Evolutionary conservation across 2,888 invertebrate genomes (phyloP).

Genomic region (Melangyna quadrimaculata): DNA sequence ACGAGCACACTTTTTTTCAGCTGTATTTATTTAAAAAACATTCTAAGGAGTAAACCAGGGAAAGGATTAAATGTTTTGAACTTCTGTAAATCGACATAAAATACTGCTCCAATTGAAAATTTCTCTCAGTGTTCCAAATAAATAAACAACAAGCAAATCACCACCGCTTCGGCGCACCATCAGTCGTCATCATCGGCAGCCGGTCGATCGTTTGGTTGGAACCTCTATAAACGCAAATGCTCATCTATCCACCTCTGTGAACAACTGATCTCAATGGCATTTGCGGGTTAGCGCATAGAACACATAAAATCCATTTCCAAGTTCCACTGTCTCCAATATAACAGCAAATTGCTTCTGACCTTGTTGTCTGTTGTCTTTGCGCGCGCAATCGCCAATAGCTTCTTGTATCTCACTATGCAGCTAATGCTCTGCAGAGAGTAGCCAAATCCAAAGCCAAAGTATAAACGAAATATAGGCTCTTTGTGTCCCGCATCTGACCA

Average conservation of each 20-base stretch:
- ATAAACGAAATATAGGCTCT: neutral
- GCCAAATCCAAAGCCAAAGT: neutral
- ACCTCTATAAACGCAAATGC: constrained; percentile 8
- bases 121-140: constrained; percentile 42
- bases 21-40: too few relatives aligned
- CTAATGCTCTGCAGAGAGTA: neutral
- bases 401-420: constrained; percentile 14
- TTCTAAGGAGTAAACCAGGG: too few relatives aligned
- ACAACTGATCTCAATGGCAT: constrained; percentile 45
- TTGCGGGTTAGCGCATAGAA: constrained; percentile 32
- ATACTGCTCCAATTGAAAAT: neutral
- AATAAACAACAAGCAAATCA: neutral
- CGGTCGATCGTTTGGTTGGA: neutral
- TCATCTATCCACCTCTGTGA: neutral
- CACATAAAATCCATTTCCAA: constrained; percentile 55
- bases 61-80: neutral
- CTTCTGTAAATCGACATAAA: neutral
- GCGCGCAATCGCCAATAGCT: constrained; percentile 29
- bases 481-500: constrained; percentile 33
- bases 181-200: neutral
- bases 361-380: constrained; percentile 51
- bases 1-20: too few relatives aligned
- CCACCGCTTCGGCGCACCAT: too few relatives aligned
- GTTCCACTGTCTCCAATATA: constrained; percentile 37
- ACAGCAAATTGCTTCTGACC: constrained; percentile 59